Percentiles rank a stretch among this genome's conserved stretches.
Conservation (phyloP, 2,797 vertebrate species). For the Apogon hyalosoma region DNA sequence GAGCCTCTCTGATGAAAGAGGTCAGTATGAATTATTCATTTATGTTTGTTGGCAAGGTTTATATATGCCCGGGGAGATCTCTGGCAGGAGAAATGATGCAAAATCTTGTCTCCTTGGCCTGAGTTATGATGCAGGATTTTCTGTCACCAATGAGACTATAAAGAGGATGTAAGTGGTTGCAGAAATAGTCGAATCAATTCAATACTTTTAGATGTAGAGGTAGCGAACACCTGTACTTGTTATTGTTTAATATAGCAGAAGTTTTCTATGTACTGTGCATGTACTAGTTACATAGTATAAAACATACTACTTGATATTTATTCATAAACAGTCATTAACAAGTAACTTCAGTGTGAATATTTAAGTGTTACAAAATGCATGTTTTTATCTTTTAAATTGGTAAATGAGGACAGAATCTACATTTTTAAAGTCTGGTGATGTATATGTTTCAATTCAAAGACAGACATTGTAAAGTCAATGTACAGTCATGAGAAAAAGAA, state of each 20-base stretch:
- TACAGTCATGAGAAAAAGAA: too few relatives aligned
- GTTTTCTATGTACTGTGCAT: too few relatives aligned
- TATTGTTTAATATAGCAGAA: neutral
- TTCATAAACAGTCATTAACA: neutral
- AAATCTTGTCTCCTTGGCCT: constrained; percentile 25
- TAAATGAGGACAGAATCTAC: neutral
- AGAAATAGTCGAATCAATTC: neutral
- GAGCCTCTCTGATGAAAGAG: constrained; percentile 38
- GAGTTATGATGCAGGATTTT: constrained; percentile 5
- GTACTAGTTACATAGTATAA: neutral
- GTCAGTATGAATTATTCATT: constrained; percentile 63
- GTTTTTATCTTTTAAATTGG: neutral
- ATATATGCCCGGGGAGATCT: constrained; percentile 36
- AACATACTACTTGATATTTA: neutral
- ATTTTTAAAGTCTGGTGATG: neutral
- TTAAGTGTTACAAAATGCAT: neutral
- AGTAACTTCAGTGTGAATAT: neutral
- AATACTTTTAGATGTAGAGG: neutral
- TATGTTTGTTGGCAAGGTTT: constrained; percentile 48
- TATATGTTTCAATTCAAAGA: neutral
- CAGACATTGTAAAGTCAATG: neutral
- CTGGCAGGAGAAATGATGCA: constrained; percentile 33
- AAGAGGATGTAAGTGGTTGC: neutral
- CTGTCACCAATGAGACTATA: constrained; percentile 18
- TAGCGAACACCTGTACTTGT: neutral